Evolutionary conservation across 2,888 invertebrate genomes (phyloP).

Genomic region (Lepidochrysops patricia): DNA sequence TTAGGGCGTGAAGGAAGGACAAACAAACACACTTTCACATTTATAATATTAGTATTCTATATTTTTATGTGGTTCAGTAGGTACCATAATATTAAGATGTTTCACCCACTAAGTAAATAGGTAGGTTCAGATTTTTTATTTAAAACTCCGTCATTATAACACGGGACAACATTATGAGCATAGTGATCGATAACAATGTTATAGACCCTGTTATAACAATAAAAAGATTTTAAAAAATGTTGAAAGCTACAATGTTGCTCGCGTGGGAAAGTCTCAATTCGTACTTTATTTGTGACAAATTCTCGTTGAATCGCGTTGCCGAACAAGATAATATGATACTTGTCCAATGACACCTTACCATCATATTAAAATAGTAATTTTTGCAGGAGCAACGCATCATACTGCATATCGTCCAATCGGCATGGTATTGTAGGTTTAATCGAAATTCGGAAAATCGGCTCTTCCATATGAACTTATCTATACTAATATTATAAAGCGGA

Average conservation of each 20-base stretch:
- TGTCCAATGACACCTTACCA: slow-evolving; percentile 24
- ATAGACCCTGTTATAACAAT: not conserved
- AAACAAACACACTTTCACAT: too few species aligned
- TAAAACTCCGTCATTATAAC: not conserved
- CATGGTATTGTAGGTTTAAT: too few species aligned
- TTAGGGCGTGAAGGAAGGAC: too few species aligned
- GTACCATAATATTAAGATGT: not conserved
- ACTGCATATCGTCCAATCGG: too few species aligned
- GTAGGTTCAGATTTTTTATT: not conserved
- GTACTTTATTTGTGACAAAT: slow-evolving; percentile 27
- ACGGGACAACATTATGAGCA: not conserved
- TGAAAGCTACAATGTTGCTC: not conserved
- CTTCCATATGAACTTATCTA: too few species aligned
- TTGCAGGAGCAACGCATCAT: not conserved
- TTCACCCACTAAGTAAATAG: not conserved
- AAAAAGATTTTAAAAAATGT: not conserved
- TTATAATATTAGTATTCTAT: too few species aligned
- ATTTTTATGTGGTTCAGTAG: not conserved
- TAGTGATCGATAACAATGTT: not conserved
- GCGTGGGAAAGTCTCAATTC: slow-evolving; percentile 25
- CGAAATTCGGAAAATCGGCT: too few species aligned
- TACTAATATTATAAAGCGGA: too few species aligned
- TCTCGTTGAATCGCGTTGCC: not conserved
- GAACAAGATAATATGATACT: slow-evolving; percentile 18
- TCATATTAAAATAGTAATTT: slow-evolving; percentile 25